Evolutionary conservation across 1,140 invertebrate species (phyloP).

Genomic region (Nebria ingens): DNA sequence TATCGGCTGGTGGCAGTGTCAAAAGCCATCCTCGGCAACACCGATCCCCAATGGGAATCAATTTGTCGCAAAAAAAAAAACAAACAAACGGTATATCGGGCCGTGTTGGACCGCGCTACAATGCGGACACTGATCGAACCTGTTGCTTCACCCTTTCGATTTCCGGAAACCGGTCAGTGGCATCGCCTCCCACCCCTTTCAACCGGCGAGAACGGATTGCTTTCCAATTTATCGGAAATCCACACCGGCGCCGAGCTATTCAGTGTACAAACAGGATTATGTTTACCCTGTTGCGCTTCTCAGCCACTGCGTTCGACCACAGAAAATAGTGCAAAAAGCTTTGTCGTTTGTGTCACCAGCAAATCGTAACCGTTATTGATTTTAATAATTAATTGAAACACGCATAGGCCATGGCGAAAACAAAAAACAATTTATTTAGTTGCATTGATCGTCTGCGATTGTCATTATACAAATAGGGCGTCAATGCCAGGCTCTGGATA

Average conservation of each 20-base stretch:
- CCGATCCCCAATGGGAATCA: not conserved
- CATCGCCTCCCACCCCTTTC: not conserved
- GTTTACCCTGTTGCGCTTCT: no score
- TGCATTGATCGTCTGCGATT: not conserved
- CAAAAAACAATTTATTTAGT: conserved; percentile 1
- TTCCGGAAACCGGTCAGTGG: not conserved
- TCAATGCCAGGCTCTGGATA: conserved; percentile 1
- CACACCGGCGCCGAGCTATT: no score
- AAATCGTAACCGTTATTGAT: no score
- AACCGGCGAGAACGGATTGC: no score
- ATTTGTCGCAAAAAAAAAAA: not conserved
- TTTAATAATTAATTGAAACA: no score
- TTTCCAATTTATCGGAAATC: no score
- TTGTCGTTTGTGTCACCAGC: no score
- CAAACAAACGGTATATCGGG: not conserved
- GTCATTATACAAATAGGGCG: conserved; percentile 5
- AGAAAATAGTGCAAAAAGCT: no score
- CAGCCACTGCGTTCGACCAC: no score
- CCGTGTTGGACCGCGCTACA: no score
- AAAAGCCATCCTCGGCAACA: not conserved
- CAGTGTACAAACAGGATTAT: no score
- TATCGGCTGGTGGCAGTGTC: not conserved
- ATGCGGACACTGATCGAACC: not conserved
- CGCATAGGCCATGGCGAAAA: no score
- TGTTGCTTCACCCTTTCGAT: not conserved